Evolutionary conservation across 2,113 vertebrate genomes (phyloP).

Genomic region (Arvicanthis niloticus): DNA sequence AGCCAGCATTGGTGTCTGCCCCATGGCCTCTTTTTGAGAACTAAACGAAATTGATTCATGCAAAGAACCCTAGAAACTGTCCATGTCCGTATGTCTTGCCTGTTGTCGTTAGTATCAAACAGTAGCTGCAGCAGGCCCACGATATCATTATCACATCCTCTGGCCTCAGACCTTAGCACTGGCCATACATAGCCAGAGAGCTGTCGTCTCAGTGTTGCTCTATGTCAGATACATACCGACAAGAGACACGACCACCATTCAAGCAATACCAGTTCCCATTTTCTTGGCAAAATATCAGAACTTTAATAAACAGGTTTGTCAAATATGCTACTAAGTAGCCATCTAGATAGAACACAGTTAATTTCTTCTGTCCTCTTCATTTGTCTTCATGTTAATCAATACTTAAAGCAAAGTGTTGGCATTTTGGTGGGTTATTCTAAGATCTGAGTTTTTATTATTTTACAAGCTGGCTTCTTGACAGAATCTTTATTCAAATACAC

Average conservation of each 20-base stretch:
- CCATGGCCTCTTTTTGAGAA: background rate
- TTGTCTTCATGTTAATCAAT: constrained; percentile 46
- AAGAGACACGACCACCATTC: background rate
- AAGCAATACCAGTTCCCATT: background rate
- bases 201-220: background rate
- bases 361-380: background rate
- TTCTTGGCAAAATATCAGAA: background rate
- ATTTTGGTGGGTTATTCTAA: constrained; percentile 61
- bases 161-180: background rate
- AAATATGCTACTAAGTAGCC: background rate
- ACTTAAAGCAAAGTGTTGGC: constrained; percentile 34
- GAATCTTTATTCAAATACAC: constrained; percentile 46
- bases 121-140: background rate
- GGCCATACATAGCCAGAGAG: background rate
- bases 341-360: background rate
- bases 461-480: constrained; percentile 37
- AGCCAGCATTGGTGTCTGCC: background rate
- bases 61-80: background rate
- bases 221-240: background rate
- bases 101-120: background rate
- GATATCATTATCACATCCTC: background rate
- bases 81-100: background rate
- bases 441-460: constrained; percentile 47
- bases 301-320: background rate
- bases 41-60: background rate